Evolutionary conservation across 2,888 invertebrate genomes (phyloP), one percentile per base, ranked within the genome.

Genomic region (Bibio marci): DNA sequence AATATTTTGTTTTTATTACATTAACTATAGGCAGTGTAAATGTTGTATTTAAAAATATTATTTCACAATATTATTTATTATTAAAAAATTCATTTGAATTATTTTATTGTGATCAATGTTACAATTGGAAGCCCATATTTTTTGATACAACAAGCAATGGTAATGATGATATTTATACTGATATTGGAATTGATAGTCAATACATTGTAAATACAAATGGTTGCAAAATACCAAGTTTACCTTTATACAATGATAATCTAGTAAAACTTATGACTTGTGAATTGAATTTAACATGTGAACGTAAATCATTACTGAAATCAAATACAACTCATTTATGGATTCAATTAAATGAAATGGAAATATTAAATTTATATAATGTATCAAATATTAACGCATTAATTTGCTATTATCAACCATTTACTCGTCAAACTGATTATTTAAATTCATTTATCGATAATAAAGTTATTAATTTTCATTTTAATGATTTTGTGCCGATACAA

Each of bases 181-280:
- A 33, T 14, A n/a, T 12, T n/a, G 13, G 14, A 15, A 27, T 8
- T 7, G 57, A 49, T 3, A 52, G 54, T 41, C 53, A 58, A 6
- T 61, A 60, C 40, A 59, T 60, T 33, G 55, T 61, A 14, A 54
- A 61, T 37, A 57, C 59, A 3, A 50, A 55, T 3, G 61, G 61
- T 31, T 61, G 61, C 40, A 57, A 58, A 3, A 62, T 62, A 57
- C 62, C 61, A 11, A 54, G 50, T 41, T 61, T 62, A 37, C 54
- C 57, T 26, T 49, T 56, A 17, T 45, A 49, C 18, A 57, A 59
- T 41, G 54, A 55, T 14, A 55, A 51, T 33, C 52, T 62, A 15
- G 43, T 53, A 2, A 55, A 59, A 41, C 59, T 53, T 30, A 51
- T 58, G 50, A 52, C 47, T 38, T 51, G 49, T 28, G 52, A 53